These are phyloP conservation scores for Pollenia angustigena DNA, from an alignment of 2,888 invertebrate species.

Conservation along the genomic window DNA sequence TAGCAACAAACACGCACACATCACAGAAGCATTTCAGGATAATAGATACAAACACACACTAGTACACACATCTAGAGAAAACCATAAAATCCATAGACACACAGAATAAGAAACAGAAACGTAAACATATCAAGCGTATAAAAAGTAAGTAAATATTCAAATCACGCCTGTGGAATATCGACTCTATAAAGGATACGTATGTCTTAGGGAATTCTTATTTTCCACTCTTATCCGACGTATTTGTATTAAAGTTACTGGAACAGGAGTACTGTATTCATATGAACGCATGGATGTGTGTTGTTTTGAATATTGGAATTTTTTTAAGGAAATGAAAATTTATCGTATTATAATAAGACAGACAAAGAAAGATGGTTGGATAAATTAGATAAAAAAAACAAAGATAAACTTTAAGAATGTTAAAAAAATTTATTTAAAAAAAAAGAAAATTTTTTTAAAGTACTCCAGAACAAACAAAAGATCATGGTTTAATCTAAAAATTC, in stretches of 20 bases:
- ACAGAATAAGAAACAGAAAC: slow-evolving; percentile 9
- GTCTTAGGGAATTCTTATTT: slow-evolving; percentile 49
- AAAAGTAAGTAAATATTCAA: slow-evolving; percentile 73
- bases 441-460: too few species aligned
- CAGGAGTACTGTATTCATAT: not conserved
- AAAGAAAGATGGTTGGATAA: slow-evolving; percentile 10
- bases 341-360: slow-evolving; percentile 59
- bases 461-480: too few species aligned
- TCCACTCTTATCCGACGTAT: slow-evolving; percentile 3
- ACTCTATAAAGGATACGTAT: slow-evolving; percentile 63
- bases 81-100: not conserved
- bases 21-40: not conserved
- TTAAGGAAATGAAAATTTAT: slow-evolving; percentile 60
- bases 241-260: slow-evolving; percentile 6
- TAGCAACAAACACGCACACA: slow-evolving; percentile 41
- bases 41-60: not conserved
- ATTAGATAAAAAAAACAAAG: slow-evolving; percentile 2
- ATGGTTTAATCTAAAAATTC: too few species aligned
- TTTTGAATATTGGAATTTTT: slow-evolving; percentile 14
- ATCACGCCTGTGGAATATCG: slow-evolving; percentile 73
- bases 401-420: not conserved
- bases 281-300: not conserved
- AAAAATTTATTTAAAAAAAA: not conserved
- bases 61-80: not conserved
- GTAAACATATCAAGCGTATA: slow-evolving; percentile 57